phyloP scores from a whole-genome alignment of 2,113 vertebrate genomes.

The Etheostoma cragini region DNA sequence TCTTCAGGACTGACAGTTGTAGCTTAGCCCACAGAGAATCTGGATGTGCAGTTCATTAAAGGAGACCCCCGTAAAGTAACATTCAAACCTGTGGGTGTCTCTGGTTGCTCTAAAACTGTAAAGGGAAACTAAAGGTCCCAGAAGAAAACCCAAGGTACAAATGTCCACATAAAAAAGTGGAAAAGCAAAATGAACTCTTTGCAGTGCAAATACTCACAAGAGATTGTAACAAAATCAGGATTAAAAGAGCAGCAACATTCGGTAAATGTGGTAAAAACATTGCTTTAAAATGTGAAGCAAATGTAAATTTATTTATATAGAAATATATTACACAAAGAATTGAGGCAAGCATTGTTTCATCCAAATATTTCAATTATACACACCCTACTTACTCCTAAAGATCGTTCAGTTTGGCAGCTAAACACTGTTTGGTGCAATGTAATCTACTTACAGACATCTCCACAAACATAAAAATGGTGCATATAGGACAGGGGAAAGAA shows the following conservation, averaged over 20 bases:
- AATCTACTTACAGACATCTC: slow-evolving; percentile 5
- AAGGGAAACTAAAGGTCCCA: neutral
- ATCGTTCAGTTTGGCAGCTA: neutral
- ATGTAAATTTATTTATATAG: too few species aligned
- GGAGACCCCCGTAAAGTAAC: neutral
- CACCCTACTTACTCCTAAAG: neutral
- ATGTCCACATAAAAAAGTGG: neutral
- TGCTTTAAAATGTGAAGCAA: too few species aligned
- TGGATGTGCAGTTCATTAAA: neutral
- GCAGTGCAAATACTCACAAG: too few species aligned
- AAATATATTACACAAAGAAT: neutral
- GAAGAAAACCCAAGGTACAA: neutral
- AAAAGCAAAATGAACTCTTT: neutral
- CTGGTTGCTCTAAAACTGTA: neutral
- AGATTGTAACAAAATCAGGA: too few species aligned
- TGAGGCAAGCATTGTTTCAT: neutral
- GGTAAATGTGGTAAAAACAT: neutral
- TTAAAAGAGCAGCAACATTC: too few species aligned
- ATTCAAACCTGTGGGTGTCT: neutral
- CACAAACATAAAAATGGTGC: neutral
- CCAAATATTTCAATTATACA: neutral
- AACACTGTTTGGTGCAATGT: neutral
- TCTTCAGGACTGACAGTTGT: neutral
- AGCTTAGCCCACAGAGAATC: neutral
- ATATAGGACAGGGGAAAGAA: neutral